These are phyloP conservation scores for Phalacrocorax carbo DNA, from an alignment of 2,113 vertebrate genomes.

Conservation along the genomic window DNA sequence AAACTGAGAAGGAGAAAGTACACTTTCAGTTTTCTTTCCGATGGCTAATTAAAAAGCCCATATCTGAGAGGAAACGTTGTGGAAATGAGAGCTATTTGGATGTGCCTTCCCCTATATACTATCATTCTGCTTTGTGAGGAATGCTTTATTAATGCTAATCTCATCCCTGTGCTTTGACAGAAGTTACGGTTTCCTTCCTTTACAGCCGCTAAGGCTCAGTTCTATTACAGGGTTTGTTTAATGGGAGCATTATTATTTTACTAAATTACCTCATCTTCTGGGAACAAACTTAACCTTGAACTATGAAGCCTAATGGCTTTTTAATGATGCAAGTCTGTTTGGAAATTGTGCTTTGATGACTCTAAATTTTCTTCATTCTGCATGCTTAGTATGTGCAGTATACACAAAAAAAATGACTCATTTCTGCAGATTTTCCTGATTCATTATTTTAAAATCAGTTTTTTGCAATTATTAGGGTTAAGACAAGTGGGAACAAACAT, in stretches of 20 bases:
- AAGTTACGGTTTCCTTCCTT: conserved; percentile 70
- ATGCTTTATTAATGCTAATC: conserved; percentile 62
- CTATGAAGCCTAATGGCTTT: conserved; percentile 43
- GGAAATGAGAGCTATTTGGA: conserved; percentile 64
- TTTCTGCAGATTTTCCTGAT: not conserved
- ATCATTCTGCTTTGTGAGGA: conserved; percentile 45
- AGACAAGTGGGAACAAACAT: not conserved
- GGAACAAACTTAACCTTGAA: conserved; percentile 68
- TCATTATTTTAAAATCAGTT: conserved; percentile 3
- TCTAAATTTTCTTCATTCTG: conserved; percentile 42
- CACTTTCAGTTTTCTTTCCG: conserved; percentile 67
- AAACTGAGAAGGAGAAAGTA: conserved; percentile 30
- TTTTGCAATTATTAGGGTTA: not conserved
- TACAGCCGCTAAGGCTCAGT: conserved; percentile 49
- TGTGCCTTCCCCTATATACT: conserved; percentile 17
- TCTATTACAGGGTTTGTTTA: conserved; percentile 62
- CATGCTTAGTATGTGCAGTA: not conserved
- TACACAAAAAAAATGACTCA: not conserved
- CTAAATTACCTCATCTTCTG: conserved; percentile 68
- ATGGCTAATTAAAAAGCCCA: conserved; percentile 57
- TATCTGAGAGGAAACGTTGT: conserved; percentile 58
- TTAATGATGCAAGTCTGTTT: conserved; percentile 54
- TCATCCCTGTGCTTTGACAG: conserved; percentile 65
- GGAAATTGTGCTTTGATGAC: conserved; percentile 30
- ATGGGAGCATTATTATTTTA: conserved; percentile 61